Evolutionary conservation across 2,113 vertebrate genomes (phyloP).

Genomic region (Pterophyllum scalare): DNA sequence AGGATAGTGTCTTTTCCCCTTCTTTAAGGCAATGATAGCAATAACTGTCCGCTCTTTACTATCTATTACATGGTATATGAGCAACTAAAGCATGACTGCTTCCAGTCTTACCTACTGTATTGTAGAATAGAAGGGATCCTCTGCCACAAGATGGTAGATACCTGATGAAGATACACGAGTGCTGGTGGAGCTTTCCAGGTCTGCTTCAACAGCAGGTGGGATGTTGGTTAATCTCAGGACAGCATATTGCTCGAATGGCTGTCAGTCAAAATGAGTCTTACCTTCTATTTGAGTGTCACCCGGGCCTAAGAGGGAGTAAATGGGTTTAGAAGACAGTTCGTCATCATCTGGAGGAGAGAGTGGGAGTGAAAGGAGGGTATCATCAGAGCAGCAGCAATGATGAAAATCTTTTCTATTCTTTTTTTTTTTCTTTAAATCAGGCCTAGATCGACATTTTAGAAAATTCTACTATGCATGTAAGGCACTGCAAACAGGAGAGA

Average conservation of each 20-base stretch:
- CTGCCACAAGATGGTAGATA: background rate
- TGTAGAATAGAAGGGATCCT: background rate
- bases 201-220: background rate
- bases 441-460: background rate
- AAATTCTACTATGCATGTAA: background rate
- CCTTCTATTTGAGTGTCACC: background rate
- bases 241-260: background rate
- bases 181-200: background rate
- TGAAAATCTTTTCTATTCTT: background rate
- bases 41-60: background rate
- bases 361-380: background rate
- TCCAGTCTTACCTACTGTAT: background rate
- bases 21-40: too few species aligned
- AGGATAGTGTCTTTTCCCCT: too few species aligned
- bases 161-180: background rate
- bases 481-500: rapidly evolving
- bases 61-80: background rate
- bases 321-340: background rate
- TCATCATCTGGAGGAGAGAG: background rate
- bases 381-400: too few species aligned
- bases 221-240: too few species aligned
- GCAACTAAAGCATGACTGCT: background rate
- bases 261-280: background rate
- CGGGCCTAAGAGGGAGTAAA: background rate
- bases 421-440: background rate